Evolutionary conservation across 1,140 invertebrate species (phyloP).

Genomic region (Conopomorpha cramerella): DNA sequence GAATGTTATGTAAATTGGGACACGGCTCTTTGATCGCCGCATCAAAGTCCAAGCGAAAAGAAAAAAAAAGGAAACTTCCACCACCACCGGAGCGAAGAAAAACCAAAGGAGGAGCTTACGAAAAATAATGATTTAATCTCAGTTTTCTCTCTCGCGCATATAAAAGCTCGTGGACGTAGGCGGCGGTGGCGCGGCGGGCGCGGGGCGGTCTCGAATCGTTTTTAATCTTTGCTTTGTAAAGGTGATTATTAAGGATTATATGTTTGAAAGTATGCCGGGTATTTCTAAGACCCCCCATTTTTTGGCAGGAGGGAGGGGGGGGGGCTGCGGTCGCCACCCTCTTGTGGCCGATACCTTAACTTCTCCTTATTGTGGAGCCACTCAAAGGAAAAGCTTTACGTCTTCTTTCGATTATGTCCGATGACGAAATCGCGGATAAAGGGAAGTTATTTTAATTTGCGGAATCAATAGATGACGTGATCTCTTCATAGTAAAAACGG

Average conservation of each 20-base stretch:
- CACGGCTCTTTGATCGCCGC: slow-evolving; percentile 59
- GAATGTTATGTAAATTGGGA: slow-evolving; percentile 61
- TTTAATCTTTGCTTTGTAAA: slow-evolving; percentile 65
- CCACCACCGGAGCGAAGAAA: slow-evolving; percentile 43
- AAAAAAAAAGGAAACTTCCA: too few relatives aligned
- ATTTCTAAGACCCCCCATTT: slow-evolving; percentile 52
- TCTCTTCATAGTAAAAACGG: too few relatives aligned
- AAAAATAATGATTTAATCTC: slow-evolving; percentile 62
- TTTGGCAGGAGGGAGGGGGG: slow-evolving; percentile 33
- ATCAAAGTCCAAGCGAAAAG: slow-evolving; percentile 55
- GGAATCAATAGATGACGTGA: too few relatives aligned
- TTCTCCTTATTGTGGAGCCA: slow-evolving; percentile 41
- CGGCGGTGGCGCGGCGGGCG: slow-evolving; percentile 13
- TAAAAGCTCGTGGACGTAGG: too few relatives aligned
- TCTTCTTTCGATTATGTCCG: slow-evolving; percentile 46
- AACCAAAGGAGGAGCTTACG: slow-evolving; percentile 55
- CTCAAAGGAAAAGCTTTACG: slow-evolving; percentile 48
- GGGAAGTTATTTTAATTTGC: too few relatives aligned
- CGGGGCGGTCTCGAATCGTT: slow-evolving; percentile 49
- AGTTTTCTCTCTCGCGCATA: slow-evolving; percentile 54
- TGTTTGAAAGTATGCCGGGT: slow-evolving; percentile 57
- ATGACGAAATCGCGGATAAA: too few relatives aligned
- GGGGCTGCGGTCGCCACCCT: slow-evolving; percentile 42
- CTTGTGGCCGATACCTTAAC: slow-evolving; percentile 38
- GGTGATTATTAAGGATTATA: slow-evolving; percentile 64